Evolutionary conservation across 1,140 invertebrate genomes (phyloP).

Genomic region (Stenopsyche tienmushanensis): DNA sequence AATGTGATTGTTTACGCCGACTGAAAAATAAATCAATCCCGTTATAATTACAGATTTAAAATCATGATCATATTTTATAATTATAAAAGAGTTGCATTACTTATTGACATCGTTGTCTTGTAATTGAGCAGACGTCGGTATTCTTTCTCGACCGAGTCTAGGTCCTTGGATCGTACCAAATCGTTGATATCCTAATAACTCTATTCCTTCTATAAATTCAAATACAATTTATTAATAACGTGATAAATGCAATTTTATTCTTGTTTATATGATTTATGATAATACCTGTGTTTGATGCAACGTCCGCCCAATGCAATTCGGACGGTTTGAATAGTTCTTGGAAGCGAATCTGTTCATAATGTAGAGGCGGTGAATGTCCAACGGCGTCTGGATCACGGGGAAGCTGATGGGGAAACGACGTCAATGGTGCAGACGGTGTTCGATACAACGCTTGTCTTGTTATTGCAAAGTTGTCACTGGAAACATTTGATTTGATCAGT

Average conservation of each 20-base stretch:
- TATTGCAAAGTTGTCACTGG: constrained; percentile 48
- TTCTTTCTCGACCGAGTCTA: constrained; percentile 60
- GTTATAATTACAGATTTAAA: too few species aligned
- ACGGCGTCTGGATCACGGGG: constrained; percentile 47
- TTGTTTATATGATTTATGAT: too few species aligned
- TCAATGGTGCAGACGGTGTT: constrained; percentile 52
- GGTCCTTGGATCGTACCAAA: constrained; percentile 66
- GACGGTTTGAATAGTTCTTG: constrained; percentile 55
- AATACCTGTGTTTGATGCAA: constrained; percentile 53
- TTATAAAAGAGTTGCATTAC: too few species aligned
- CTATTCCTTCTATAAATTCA: constrained; percentile 68
- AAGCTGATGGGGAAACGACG: constrained; percentile 41
- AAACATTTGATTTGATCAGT: neutral
- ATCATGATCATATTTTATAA: too few species aligned
- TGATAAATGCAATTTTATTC: constrained; percentile 12
- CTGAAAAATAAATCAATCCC: constrained; percentile 14
- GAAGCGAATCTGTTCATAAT: constrained; percentile 44
- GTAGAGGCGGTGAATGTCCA: constrained; percentile 52
- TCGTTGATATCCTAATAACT: constrained; percentile 76
- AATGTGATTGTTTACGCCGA: constrained; percentile 37
- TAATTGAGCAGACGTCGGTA: constrained; percentile 55
- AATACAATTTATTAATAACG: constrained; percentile 8
- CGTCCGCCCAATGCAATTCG: constrained; percentile 55
- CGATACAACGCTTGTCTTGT: constrained; percentile 50
- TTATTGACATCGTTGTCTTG: constrained; percentile 44